phyloP scores from a whole-genome alignment of 2,888 invertebrate genomes.

The Synanthedon vespiformis region DNA sequence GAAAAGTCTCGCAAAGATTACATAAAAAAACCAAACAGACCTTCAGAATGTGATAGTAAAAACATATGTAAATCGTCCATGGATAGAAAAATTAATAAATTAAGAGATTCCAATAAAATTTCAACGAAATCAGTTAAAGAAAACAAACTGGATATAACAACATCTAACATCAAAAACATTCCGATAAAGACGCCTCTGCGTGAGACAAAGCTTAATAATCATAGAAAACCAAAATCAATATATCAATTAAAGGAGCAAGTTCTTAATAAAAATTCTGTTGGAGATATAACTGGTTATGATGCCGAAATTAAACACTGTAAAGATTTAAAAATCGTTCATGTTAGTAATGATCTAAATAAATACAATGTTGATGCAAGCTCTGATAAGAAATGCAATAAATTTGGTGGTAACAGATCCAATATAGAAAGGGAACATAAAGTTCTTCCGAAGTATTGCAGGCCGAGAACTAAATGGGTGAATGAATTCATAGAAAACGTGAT shows the following conservation, averaged over 20 bases:
- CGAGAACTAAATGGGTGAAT: slow-evolving; percentile 42
- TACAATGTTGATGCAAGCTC: background rate
- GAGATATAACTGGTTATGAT: slow-evolving; percentile 5
- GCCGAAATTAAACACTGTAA: slow-evolving; percentile 1
- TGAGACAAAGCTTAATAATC: background rate
- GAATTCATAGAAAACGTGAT: slow-evolving; percentile 56
- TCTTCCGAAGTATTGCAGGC: slow-evolving; percentile 20
- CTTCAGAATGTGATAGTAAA: background rate
- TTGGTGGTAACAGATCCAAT: background rate
- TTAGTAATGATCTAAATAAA: background rate
- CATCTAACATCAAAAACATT: no score
- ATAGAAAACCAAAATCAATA: slow-evolving; percentile 21
- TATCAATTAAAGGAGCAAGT: slow-evolving; percentile 34
- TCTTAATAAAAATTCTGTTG: slow-evolving; percentile 29
- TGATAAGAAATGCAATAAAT: background rate
- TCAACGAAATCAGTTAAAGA: background rate
- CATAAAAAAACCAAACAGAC: background rate
- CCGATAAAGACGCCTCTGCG: no score
- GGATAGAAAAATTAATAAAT: background rate
- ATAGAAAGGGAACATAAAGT: background rate
- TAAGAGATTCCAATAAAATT: background rate
- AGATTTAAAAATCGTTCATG: background rate
- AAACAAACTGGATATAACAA: background rate
- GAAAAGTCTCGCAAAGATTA: background rate
- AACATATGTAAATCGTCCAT: background rate